These are phyloP conservation scores for Amblyopsis rosae DNA, from an alignment of 2,113 vertebrate genomes.

Conservation along the genomic window DNA sequence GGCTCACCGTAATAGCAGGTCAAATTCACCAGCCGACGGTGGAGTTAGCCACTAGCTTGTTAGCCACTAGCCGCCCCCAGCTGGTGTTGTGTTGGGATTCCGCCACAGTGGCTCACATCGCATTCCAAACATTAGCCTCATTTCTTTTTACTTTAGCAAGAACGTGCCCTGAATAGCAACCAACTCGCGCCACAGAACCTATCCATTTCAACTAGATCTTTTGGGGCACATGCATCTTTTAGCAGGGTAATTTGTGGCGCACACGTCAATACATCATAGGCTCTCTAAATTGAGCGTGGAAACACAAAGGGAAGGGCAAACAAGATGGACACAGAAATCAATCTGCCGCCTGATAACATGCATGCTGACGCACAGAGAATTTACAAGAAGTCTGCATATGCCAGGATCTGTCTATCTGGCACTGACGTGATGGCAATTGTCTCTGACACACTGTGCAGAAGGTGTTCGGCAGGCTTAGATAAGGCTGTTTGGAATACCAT, in stretches of 20 bases:
- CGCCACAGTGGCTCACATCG: background rate
- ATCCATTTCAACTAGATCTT: conserved; percentile 45
- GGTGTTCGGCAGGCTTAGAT: conserved; percentile 36
- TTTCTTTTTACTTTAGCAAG: conserved; percentile 46
- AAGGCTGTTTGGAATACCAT: conserved; percentile 55
- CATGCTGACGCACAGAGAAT: conserved; percentile 44
- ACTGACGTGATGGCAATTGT: conserved; percentile 66
- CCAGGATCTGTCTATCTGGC: conserved; percentile 61
- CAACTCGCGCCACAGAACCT: conserved; percentile 35
- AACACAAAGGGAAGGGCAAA: conserved; percentile 73
- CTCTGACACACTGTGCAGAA: conserved; percentile 54
- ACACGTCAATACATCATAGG: conserved; percentile 69
- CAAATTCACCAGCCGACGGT: conserved; percentile 22
- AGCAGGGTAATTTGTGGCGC: conserved; percentile 57
- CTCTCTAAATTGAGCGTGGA: conserved; percentile 63
- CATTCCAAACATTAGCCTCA: conserved; percentile 31
- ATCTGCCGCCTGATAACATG: conserved; percentile 66
- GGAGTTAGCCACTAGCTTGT: too few relatives aligned
- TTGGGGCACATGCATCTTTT: conserved; percentile 66
- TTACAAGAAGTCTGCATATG: conserved; percentile 53
- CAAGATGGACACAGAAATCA: conserved; percentile 72
- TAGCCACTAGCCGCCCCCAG: too few relatives aligned
- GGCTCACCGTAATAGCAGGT: background rate
- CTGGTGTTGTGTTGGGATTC: background rate
- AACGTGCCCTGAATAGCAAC: conserved; percentile 69